Conservation (phyloP, 2,888 invertebrate species). For the Toxonevra muliebris region DNA sequence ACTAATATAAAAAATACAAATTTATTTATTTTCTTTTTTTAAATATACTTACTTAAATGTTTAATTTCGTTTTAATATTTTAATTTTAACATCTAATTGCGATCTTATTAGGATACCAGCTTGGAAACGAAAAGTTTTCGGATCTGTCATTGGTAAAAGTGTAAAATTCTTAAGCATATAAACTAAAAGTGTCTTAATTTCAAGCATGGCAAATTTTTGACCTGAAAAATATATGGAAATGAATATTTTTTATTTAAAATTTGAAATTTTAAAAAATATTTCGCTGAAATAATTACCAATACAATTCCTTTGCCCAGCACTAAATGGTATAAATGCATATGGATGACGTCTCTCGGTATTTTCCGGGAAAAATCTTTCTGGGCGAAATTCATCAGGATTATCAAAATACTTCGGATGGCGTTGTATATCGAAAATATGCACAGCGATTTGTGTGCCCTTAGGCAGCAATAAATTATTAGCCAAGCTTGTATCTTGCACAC, state of each 20-base stretch:
- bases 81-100: conserved; percentile 27
- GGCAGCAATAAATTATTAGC: conserved; percentile 52
- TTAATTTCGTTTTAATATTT: conserved; percentile 27
- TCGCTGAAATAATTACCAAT: conserved; percentile 47
- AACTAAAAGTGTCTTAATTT: conserved; percentile 52
- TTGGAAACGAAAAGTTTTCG: conserved; percentile 34
- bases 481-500: conserved; percentile 59
- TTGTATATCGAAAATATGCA: conserved; percentile 53
- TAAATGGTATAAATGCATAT: conserved; percentile 57
- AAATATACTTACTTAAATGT: too few relatives aligned
- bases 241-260: too few relatives aligned
- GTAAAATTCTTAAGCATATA: conserved; percentile 47
- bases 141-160: conserved; percentile 41
- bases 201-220: conserved; percentile 54
- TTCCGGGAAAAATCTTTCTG: conserved; percentile 65
- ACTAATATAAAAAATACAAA: too few relatives aligned
- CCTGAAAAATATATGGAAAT: too few relatives aligned
- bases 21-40: too few relatives aligned
- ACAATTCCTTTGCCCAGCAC: conserved; percentile 61
- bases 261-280: not conserved
- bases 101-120: conserved; percentile 39
- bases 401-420: conserved; percentile 52
- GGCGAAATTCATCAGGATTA: conserved; percentile 51
- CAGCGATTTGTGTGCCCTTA: conserved; percentile 41
- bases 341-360: conserved; percentile 56